These are phyloP conservation scores for Berghia stephanieae DNA, from an alignment of 1,140 invertebrate species.

Conservation along the genomic window DNA sequence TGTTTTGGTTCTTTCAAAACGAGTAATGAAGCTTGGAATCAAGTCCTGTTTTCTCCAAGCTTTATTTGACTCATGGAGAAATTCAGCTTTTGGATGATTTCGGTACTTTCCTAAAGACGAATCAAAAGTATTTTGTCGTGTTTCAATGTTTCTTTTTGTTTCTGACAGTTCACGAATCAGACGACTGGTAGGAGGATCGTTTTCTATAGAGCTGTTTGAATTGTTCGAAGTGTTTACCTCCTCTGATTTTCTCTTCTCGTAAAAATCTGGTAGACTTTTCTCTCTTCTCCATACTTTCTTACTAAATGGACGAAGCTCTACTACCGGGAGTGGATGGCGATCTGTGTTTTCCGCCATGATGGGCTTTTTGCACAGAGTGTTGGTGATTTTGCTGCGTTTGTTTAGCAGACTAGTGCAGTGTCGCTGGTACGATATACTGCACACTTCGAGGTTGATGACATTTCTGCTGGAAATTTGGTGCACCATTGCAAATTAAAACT, in stretches of 20 bases:
- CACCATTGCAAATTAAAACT: no score
- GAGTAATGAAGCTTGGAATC: slow-evolving; percentile 35
- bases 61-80: not conserved
- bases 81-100: not conserved
- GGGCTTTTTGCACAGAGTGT: not conserved
- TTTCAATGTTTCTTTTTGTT: not conserved
- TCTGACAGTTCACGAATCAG: not conserved
- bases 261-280: slow-evolving; percentile 38
- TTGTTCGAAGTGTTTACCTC: not conserved
- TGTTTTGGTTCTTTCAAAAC: slow-evolving; percentile 33
- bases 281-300: slow-evolving; percentile 36
- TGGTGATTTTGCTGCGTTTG: not conserved
- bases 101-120: not conserved
- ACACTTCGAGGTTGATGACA: not conserved
- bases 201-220: not conserved
- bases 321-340: slow-evolving; percentile 27
- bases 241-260: slow-evolving; percentile 8
- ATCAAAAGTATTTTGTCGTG: no score
- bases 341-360: not conserved
- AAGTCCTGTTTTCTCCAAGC: slow-evolving; percentile 10
- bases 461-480: not conserved
- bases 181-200: not conserved
- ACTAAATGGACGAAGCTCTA: slow-evolving; percentile 35
- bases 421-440: not conserved
- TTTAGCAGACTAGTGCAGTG: no score